These are phyloP conservation scores for Drosophila biarmipes DNA, from an alignment of 1,140 invertebrate species.

Conservation along the genomic window DNA sequence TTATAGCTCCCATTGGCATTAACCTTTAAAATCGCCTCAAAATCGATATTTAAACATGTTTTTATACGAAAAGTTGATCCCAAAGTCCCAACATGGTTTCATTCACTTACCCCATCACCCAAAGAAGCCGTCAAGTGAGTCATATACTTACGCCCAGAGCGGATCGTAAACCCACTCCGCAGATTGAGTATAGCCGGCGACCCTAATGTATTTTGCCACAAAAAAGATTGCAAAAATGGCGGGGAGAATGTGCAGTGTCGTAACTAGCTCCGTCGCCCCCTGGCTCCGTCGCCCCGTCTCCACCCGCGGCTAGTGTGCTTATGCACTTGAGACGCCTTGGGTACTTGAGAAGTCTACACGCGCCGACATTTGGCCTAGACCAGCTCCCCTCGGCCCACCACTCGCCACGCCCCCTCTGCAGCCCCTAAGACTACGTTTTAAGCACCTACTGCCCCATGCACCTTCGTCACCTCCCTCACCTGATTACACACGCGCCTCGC, in stretches of 20 bases:
- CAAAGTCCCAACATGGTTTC: background rate
- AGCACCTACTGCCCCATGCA: constrained; percentile 5
- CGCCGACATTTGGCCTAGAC: constrained; percentile 62
- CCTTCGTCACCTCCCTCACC: constrained; percentile 20
- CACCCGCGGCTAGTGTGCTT: constrained; percentile 28
- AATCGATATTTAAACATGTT: no score
- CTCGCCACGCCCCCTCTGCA: background rate
- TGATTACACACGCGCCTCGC: constrained; percentile 42
- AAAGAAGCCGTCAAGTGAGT: background rate
- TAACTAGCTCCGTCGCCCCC: constrained; percentile 21
- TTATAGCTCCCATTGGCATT: no score
- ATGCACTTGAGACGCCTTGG: constrained; percentile 68
- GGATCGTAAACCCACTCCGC: background rate
- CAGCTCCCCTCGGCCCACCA: background rate
- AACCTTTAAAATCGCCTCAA: no score
- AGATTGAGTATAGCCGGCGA: background rate
- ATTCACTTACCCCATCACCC: background rate
- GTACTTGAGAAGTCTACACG: constrained; percentile 70
- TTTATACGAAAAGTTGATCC: background rate
- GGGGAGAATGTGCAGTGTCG: constrained; percentile 38
- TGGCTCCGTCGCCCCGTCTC: background rate
- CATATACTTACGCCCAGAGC: background rate
- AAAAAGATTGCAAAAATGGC: constrained; percentile 25
- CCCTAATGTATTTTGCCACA: constrained; percentile 15
- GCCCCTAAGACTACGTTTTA: constrained; percentile 8